phyloP scores from a whole-genome alignment of 2,888 invertebrate species.

The Phoenoteleia sp. region DNA sequence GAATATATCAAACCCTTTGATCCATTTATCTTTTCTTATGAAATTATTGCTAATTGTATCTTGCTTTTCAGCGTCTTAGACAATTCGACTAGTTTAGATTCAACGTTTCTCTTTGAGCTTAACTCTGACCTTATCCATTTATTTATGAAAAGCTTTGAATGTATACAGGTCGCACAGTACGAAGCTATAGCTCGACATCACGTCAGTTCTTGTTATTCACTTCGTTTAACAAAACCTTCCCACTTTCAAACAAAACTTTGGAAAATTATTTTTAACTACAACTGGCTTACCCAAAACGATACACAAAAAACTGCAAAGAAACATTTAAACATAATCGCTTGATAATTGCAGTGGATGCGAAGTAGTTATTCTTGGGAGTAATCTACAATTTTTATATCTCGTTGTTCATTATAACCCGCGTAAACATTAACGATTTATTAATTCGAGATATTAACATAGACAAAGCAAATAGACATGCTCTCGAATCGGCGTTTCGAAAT shows the following conservation, averaged over 20 bases:
- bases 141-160: constrained; percentile 61
- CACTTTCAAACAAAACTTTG: constrained; percentile 15
- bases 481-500: constrained; percentile 42
- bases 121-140: constrained; percentile 79
- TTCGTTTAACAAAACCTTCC: constrained; percentile 16
- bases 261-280: constrained; percentile 1
- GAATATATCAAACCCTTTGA: too few species aligned
- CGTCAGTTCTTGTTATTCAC: constrained; percentile 57
- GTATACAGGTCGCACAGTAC: constrained; percentile 61
- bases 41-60: constrained; percentile 48
- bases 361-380: constrained; percentile 78
- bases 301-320: constrained; percentile 39
- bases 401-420: constrained; percentile 73
- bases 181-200: constrained; percentile 79
- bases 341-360: constrained; percentile 19
- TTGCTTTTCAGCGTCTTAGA: constrained; percentile 32
- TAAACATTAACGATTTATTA: constrained; percentile 78
- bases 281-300: constrained; percentile 5
- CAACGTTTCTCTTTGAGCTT: constrained; percentile 57
- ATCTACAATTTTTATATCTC: constrained; percentile 75
- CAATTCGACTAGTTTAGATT: constrained; percentile 37
- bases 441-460: constrained; percentile 75
- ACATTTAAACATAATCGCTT: constrained; percentile 43
- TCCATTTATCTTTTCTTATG: constrained; percentile 1
- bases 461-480: not conserved